Evolutionary conservation across 2,888 invertebrate species (phyloP).

Genomic region (Perithous albicinctus): DNA sequence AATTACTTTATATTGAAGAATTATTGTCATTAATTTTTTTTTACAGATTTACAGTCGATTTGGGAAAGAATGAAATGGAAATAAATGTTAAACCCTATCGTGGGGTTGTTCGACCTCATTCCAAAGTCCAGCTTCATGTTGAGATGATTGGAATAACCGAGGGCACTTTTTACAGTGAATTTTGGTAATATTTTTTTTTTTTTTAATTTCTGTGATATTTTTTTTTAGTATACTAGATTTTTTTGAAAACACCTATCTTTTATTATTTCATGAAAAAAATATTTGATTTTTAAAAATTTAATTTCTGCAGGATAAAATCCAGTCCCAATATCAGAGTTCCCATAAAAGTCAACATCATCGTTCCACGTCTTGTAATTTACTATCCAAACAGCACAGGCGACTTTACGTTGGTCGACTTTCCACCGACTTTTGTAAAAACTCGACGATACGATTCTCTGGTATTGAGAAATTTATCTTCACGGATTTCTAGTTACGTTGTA

Average conservation of each 20-base stretch:
- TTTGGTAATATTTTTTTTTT: slow-evolving; percentile 80
- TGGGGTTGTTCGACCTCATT: slow-evolving; percentile 80
- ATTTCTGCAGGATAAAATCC: slow-evolving; percentile 74
- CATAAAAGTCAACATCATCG: slow-evolving; percentile 77
- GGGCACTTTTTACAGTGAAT: slow-evolving; percentile 82
- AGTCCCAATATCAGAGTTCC: slow-evolving; percentile 74
- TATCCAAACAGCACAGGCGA: slow-evolving; percentile 82
- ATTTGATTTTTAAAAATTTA: neutral
- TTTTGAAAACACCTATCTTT: too few relatives aligned
- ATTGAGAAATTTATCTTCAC: slow-evolving; percentile 84
- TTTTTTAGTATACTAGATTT: neutral
- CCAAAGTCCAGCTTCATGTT: slow-evolving; percentile 75
- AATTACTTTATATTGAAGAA: neutral
- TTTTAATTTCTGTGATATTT: neutral
- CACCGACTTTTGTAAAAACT: slow-evolving; percentile 82
- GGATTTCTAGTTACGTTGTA: slow-evolving; percentile 82
- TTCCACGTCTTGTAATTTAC: slow-evolving; percentile 80
- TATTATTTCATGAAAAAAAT: neutral
- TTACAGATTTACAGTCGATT: slow-evolving; percentile 83
- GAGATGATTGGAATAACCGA: slow-evolving; percentile 82
- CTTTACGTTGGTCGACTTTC: slow-evolving; percentile 84
- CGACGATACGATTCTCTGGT: slow-evolving; percentile 80
- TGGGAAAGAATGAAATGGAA: slow-evolving; percentile 83
- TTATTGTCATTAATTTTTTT: neutral
- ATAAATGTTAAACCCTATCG: slow-evolving; percentile 83